Percentiles rank a stretch among this genome's conserved stretches.
These are phyloP conservation scores for Leptothorax acervorum DNA, from an alignment of 2,888 invertebrate genomes.

Conservation along the genomic window DNA sequence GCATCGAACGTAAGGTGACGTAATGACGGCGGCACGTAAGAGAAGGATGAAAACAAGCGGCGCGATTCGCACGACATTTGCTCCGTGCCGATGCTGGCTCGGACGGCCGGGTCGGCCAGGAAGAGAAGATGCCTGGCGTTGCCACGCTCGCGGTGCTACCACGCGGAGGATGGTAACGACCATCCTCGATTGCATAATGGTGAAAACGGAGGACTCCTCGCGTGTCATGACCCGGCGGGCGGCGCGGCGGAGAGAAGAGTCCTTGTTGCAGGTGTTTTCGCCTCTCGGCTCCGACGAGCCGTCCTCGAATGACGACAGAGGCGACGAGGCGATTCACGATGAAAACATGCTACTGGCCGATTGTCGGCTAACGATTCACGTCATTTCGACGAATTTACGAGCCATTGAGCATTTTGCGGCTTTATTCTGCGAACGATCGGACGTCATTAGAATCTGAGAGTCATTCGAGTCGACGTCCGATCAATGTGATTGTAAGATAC, in stretches of 20 bases:
- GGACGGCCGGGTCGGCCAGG: constrained; percentile 57
- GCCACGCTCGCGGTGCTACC: constrained; percentile 16
- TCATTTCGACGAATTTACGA: constrained; percentile 43
- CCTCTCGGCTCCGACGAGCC: constrained; percentile 58
- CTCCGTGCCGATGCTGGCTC: constrained; percentile 45
- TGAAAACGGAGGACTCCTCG: constrained; percentile 70
- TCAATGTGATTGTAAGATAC: neutral
- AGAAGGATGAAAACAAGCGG: constrained; percentile 59
- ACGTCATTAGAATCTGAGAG: neutral
- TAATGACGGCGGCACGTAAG: constrained; percentile 49
- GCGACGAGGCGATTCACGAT: constrained; percentile 15
- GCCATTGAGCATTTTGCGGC: neutral
- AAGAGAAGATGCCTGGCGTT: constrained; percentile 55
- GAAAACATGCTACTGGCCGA: constrained; percentile 42
- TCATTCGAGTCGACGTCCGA: neutral
- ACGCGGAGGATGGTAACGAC: constrained; percentile 45
- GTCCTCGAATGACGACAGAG: constrained; percentile 6
- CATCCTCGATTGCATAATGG: constrained; percentile 70
- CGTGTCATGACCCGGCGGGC: constrained; percentile 66
- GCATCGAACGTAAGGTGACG: constrained; percentile 44
- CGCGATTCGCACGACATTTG: constrained; percentile 74
- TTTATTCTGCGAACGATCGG: neutral
- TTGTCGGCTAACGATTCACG: constrained; percentile 37
- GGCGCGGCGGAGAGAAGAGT: constrained; percentile 23
- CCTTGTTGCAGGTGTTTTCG: constrained; percentile 64